A percentile compares a stretch with the other conserved stretches of the same genome.
These are phyloP conservation scores for Sapayoa aenigma DNA, from an alignment of 2,113 vertebrate species.

Conservation along the genomic window DNA sequence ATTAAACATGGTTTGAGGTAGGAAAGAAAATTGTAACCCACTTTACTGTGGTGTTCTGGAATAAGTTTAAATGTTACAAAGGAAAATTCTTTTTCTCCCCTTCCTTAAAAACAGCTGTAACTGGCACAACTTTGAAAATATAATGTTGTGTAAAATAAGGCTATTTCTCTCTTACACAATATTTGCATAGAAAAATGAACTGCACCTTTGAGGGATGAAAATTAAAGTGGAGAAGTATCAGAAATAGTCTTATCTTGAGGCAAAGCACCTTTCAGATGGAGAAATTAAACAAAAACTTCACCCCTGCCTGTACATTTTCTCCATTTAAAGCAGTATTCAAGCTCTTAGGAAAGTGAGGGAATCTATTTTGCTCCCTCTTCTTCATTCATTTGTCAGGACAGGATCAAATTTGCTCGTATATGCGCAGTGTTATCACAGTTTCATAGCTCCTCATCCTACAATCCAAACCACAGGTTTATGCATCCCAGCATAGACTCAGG, in stretches of 20 bases:
- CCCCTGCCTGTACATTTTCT: background rate
- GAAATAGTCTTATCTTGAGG: background rate
- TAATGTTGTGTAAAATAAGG: background rate
- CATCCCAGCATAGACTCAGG: background rate
- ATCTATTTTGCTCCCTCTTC: background rate
- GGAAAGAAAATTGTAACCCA: rapidly evolving
- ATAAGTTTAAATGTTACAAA: background rate
- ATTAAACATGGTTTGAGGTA: background rate
- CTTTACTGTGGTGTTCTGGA: background rate
- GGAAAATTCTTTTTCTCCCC: background rate
- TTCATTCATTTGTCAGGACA: background rate
- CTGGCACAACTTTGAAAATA: background rate
- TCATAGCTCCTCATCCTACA: background rate
- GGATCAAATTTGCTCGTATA: background rate
- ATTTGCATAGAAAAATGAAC: background rate
- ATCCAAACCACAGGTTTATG: background rate
- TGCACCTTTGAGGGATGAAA: background rate
- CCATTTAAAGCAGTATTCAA: background rate
- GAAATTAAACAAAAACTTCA: background rate
- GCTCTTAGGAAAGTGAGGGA: background rate
- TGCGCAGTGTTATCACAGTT: rapidly evolving
- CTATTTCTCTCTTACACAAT: background rate
- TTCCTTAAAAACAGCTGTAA: background rate
- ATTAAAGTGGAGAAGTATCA: background rate
- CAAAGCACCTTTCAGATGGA: background rate